These are phyloP conservation scores for Folsomia manolachei DNA, from an alignment of 2,888 invertebrate genomes.

Conservation along the genomic window DNA sequence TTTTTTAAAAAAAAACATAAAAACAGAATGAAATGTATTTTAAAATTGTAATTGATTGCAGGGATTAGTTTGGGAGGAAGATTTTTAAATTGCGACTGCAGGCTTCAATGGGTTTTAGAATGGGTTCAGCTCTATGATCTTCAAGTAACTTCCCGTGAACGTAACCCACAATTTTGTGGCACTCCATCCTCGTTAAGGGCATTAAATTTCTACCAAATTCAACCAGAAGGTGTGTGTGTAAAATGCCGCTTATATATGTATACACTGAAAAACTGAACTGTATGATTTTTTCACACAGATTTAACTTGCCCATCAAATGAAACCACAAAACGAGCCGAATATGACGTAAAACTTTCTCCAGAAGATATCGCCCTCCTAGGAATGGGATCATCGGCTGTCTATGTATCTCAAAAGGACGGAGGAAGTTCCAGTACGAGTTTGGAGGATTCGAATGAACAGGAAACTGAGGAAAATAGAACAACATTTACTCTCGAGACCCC, in stretches of 20 bases:
- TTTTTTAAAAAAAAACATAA: no score
- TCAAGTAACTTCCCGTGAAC: slow-evolving; percentile 86
- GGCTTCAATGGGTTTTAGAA: slow-evolving; percentile 80
- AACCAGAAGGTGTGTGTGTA: slow-evolving; percentile 63
- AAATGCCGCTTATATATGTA: not conserved
- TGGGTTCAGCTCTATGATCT: slow-evolving; percentile 85
- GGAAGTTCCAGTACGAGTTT: slow-evolving; percentile 16
- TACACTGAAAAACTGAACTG: not conserved
- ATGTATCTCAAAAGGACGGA: slow-evolving; percentile 1
- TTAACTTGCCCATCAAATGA: slow-evolving; percentile 48
- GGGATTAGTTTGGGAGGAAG: slow-evolving; percentile 84
- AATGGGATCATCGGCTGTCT: slow-evolving; percentile 26
- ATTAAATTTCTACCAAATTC: slow-evolving; percentile 81
- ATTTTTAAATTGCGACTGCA: slow-evolving; percentile 84
- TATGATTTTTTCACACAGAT: slow-evolving; percentile 36
- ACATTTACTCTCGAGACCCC: slow-evolving; percentile 27
- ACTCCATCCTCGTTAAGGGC: slow-evolving; percentile 75
- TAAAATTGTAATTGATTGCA: no score
- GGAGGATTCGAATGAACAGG: slow-evolving; percentile 24
- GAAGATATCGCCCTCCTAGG: slow-evolving; percentile 36
- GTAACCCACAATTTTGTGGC: slow-evolving; percentile 86
- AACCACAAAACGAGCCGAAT: slow-evolving; percentile 44
- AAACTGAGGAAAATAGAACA: slow-evolving; percentile 16
- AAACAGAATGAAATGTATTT: no score
- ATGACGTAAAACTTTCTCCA: slow-evolving; percentile 18